Evolutionary conservation across 1,140 invertebrate genomes (phyloP).

Genomic region (Euwallacea fornicatus): DNA sequence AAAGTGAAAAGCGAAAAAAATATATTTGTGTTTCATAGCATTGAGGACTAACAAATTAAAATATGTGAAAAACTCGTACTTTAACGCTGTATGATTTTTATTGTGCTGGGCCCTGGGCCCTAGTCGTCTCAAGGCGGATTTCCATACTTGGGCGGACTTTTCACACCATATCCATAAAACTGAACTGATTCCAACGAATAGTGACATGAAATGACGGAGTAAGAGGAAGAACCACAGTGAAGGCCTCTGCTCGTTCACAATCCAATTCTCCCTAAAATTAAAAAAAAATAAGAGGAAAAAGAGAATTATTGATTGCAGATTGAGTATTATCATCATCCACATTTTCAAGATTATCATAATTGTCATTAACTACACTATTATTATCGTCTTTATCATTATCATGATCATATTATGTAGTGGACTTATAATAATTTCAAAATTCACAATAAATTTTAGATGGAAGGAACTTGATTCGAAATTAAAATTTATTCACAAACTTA

Average conservation of each 20-base stretch:
- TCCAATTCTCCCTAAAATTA: slow-evolving; percentile 61
- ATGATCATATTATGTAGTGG: too few relatives aligned
- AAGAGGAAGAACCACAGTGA: slow-evolving; percentile 58
- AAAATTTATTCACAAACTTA: too few relatives aligned
- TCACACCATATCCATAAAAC: slow-evolving; percentile 78
- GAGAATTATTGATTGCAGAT: too few relatives aligned
- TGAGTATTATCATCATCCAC: too few relatives aligned
- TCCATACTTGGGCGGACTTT: slow-evolving; percentile 69
- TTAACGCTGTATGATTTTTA: slow-evolving; percentile 24
- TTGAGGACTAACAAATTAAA: too few relatives aligned
- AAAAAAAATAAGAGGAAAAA: not conserved
- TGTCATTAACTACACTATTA: too few relatives aligned
- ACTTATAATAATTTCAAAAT: too few relatives aligned
- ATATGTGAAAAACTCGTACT: slow-evolving; percentile 9
- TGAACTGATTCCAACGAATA: slow-evolving; percentile 72
- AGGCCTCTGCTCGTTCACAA: slow-evolving; percentile 57
- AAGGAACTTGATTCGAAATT: too few relatives aligned
- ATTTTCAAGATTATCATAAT: too few relatives aligned
- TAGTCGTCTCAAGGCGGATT: slow-evolving; percentile 54
- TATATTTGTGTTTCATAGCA: not conserved
- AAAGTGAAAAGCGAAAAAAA: not conserved
- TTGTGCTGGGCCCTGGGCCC: slow-evolving; percentile 55
- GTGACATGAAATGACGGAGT: slow-evolving; percentile 65
- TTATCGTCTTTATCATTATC: too few relatives aligned
- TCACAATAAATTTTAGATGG: too few relatives aligned